These are phyloP conservation scores for Ophiodon elongatus DNA, from an alignment of 2,113 vertebrate species.

Conservation along the genomic window DNA sequence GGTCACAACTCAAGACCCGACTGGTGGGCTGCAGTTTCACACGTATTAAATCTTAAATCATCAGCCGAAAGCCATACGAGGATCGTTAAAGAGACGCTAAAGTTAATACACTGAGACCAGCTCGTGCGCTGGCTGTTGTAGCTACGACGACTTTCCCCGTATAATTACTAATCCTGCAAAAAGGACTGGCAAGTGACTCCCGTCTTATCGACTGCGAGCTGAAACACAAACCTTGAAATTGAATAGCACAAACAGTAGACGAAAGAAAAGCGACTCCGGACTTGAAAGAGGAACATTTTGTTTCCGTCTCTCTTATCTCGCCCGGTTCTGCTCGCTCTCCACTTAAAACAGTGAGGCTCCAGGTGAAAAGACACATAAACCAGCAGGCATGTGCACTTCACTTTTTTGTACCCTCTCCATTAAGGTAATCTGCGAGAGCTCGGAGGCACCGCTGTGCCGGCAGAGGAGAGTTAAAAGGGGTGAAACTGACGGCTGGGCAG, in stretches of 20 bases:
- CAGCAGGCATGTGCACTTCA: slow-evolving; percentile 44
- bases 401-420: slow-evolving; percentile 54
- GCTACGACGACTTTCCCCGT: neutral
- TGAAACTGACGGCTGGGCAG: slow-evolving; percentile 41
- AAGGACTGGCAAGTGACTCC: slow-evolving; percentile 10
- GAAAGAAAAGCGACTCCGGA: neutral
- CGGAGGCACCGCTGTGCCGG: slow-evolving; percentile 25
- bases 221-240: slow-evolving; percentile 29
- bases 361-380: slow-evolving; percentile 19
- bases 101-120: slow-evolving; percentile 2
- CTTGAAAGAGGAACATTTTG: slow-evolving; percentile 3
- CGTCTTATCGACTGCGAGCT: neutral
- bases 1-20: slow-evolving; percentile 43
- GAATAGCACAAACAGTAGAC: neutral
- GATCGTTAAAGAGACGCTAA: slow-evolving; percentile 1
- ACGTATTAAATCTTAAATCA: slow-evolving; percentile 35
- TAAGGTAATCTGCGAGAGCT: slow-evolving; percentile 64
- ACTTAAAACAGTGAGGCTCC: slow-evolving; percentile 23
- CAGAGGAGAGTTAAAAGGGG: slow-evolving; percentile 61
- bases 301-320: slow-evolving; percentile 11
- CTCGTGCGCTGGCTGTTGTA: neutral
- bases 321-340: neutral
- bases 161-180: slow-evolving; percentile 28
- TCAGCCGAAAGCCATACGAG: neutral
- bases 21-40: slow-evolving; percentile 5